Evolutionary conservation across 2,113 vertebrate species (phyloP).

Genomic region (Callopanchax toddi): DNA sequence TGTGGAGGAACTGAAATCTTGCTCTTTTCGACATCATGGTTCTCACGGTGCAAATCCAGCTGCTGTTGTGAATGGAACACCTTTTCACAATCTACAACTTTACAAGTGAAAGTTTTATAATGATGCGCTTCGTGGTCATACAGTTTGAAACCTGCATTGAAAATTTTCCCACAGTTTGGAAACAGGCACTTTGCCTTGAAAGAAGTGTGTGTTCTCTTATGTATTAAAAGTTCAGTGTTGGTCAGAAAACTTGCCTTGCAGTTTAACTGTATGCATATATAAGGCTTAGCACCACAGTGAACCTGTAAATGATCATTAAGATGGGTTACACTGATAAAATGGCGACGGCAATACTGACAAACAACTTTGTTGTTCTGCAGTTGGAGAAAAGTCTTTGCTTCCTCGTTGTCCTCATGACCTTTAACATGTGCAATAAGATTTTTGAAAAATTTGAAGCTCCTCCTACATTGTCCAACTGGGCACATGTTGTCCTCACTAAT

Average conservation of each 20-base stretch:
- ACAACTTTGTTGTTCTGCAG: constrained; percentile 96
- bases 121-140: constrained; percentile 98
- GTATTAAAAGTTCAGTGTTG: constrained; percentile 89
- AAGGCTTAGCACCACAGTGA: constrained; percentile 94
- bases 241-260: constrained; percentile 96
- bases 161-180: constrained; percentile 92
- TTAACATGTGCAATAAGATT: constrained; percentile 93
- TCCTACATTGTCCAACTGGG: constrained; percentile 90
- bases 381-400: constrained; percentile 94
- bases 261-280: constrained; percentile 96
- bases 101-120: constrained; percentile 97
- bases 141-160: constrained; percentile 91
- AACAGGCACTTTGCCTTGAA: constrained; percentile 97
- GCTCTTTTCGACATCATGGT: constrained; percentile 74
- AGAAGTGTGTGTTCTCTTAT: constrained; percentile 87
- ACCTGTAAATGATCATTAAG: constrained; percentile 96
- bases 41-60: constrained; percentile 87
- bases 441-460: constrained; percentile 95
- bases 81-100: constrained; percentile 85
- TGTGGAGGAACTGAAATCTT: constrained; percentile 48
- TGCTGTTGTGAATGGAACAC: constrained; percentile 90
- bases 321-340: constrained; percentile 93
- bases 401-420: constrained; percentile 90
- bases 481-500: constrained; percentile 87
- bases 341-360: constrained; percentile 96